A percentile compares a stretch with the other conserved stretches of the same genome.
Evolutionary conservation across 2,797 vertebrate species (phyloP).

Genomic region (Anas flavirostris): DNA sequence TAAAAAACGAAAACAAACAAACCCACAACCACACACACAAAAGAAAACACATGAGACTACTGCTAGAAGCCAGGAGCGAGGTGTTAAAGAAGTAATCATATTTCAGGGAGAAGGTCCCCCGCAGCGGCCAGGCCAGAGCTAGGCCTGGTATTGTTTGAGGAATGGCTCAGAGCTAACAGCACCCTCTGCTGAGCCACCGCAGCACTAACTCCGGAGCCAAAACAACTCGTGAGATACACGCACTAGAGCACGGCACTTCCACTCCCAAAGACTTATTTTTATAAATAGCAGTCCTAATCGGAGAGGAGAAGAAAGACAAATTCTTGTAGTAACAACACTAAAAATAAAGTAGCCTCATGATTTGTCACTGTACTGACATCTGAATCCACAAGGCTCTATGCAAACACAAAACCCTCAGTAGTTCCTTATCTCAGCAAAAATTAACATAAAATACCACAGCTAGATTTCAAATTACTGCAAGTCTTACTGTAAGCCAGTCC

Average conservation of each 20-base stretch:
- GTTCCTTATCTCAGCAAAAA: neutral
- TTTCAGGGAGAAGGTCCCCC: neutral
- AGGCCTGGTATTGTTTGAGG: neutral
- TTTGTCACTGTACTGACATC: neutral
- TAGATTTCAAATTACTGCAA: conserved; percentile 17
- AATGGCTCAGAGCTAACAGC: conserved; percentile 12
- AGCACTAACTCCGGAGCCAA: neutral
- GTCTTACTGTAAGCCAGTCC: neutral
- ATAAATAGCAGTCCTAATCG: neutral
- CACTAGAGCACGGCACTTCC: neutral
- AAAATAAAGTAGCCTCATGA: neutral
- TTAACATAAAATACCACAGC: conserved; percentile 11
- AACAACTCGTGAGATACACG: neutral
- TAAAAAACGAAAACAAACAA: neutral
- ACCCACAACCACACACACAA: neutral
- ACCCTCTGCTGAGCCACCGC: conserved; percentile 59
- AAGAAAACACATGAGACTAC: neutral
- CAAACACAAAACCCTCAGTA: neutral
- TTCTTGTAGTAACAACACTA: neutral
- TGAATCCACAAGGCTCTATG: neutral
- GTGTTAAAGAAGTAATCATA: neutral
- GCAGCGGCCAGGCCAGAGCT: neutral
- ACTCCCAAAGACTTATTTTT: neutral
- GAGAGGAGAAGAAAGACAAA: neutral
- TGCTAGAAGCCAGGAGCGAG: neutral